These are phyloP conservation scores for Agapornis roseicollis DNA, from an alignment of 2,113 vertebrate genomes.

Conservation along the genomic window DNA sequence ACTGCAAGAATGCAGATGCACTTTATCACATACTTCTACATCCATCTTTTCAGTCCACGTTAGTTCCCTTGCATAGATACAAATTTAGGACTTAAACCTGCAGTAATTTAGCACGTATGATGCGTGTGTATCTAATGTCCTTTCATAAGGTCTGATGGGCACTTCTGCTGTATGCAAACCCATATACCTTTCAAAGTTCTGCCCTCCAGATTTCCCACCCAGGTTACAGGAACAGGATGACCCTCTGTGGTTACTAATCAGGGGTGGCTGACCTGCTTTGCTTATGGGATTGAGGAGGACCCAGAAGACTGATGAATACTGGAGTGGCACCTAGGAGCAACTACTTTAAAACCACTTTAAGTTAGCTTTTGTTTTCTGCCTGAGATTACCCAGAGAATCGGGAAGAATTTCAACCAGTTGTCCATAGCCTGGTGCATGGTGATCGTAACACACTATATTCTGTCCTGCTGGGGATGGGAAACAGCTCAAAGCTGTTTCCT, in stretches of 20 bases:
- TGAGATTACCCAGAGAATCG: neutral
- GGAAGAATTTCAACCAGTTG: neutral
- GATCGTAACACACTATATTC: neutral
- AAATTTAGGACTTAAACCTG: neutral
- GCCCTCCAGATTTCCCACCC: neutral
- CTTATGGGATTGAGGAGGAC: neutral
- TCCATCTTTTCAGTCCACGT: neutral
- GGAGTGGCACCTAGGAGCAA: neutral
- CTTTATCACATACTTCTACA: neutral
- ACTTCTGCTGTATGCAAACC: neutral
- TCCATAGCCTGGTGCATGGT: neutral
- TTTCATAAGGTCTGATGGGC: neutral
- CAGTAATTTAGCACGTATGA: neutral
- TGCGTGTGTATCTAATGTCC: fast-evolving
- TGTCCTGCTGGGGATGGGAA: neutral
- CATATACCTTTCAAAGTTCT: neutral
- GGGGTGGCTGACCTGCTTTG: neutral
- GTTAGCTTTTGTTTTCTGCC: neutral
- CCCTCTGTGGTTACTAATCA: neutral
- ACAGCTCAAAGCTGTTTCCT: neutral
- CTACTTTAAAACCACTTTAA: neutral
- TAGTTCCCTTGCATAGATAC: neutral
- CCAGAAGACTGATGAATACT: neutral
- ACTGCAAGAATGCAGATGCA: neutral
- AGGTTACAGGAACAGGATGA: neutral